Evolutionary conservation across 1,140 invertebrate species (phyloP), one percentile per base, ranked within the genome.

Genomic region (Tyrophagus putrescentiae): DNA sequence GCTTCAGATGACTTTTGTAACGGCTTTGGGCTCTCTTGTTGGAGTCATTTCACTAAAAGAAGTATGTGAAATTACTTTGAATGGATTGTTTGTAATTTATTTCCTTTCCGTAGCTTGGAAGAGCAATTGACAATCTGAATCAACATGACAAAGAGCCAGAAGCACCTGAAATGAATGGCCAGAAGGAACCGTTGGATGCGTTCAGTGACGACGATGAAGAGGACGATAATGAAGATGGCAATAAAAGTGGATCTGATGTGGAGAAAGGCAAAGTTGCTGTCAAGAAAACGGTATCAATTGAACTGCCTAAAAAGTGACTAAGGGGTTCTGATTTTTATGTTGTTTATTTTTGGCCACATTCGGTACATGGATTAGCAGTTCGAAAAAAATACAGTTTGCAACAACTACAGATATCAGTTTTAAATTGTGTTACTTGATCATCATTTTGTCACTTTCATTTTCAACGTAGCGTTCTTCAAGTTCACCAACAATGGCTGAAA

Each of bases 191-290:
- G 45, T 25, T 25, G 13, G 13, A 21, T 21, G 18, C n/a, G n/a
- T n/a, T 48, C 45, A 7, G 7, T 9, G 18, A 7, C 31, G 45
- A 48, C 31, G 31, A 7, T 7, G 45, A 48, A 13, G 21, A 48
- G 7, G 45, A 48, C 9, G 45, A 48, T 13, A 21, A 18, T 48
- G 31, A 7, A 25, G 45, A 48, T 7, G 45, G 28, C 3, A 61
- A 53, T n/a, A n/a, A n/a, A n/a, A n/a, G n/a, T n/a, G n/a, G n/a
- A n/a, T n/a, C n/a, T n/a, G n/a, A n/a, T n/a, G n/a, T n/a, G n/a
- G n/a, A n/a, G n/a, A n/a, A n/a, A n/a, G n/a, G n/a, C 82, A 13
- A 84, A 84, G 7, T 41, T n/a, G 27, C 61, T 63, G 7, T 39
- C 31, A 4, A 48, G 29, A 41, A 57, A n/a, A n/a, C n/a, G n/a